These are phyloP conservation scores for Brachystomella parvula DNA, from an alignment of 1,140 invertebrate species.

Conservation along the genomic window DNA sequence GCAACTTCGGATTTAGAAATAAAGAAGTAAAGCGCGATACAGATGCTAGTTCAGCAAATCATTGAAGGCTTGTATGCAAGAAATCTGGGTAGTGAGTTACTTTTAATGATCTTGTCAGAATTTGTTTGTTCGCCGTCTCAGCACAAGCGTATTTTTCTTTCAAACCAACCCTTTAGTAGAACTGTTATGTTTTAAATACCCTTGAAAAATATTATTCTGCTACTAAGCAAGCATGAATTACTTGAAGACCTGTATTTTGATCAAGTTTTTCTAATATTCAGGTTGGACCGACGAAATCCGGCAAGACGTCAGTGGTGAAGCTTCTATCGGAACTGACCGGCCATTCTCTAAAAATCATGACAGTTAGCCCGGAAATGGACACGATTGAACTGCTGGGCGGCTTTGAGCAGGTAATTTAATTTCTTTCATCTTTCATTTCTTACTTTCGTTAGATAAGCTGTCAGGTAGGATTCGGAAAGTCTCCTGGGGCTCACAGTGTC, in stretches of 20 bases:
- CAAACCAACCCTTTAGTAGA: neutral
- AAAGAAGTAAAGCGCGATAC: neutral
- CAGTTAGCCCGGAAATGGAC: conserved; percentile 89
- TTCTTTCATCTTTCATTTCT: too few relatives aligned
- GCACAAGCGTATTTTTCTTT: too few relatives aligned
- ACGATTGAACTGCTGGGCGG: conserved; percentile 90
- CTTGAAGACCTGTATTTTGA: neutral
- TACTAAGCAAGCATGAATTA: neutral
- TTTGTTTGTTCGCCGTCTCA: too few relatives aligned
- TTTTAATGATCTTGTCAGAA: too few relatives aligned
- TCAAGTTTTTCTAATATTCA: conserved; percentile 42
- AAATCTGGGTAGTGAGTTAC: neutral
- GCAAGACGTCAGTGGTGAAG: conserved; percentile 74
- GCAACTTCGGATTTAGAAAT: neutral
- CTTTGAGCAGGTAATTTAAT: conserved; percentile 79
- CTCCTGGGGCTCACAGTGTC: too few relatives aligned
- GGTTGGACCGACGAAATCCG: conserved; percentile 66
- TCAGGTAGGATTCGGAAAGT: too few relatives aligned
- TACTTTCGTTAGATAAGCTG: too few relatives aligned
- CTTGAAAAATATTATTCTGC: neutral
- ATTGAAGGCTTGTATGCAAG: neutral
- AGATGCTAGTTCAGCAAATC: neutral
- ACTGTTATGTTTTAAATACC: neutral
- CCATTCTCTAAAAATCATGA: conserved; percentile 62
- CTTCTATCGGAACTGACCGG: conserved; percentile 66